These are phyloP conservation scores for Himalopsyche kuldschensis DNA, from an alignment of 2,888 invertebrate genomes.

Conservation along the genomic window DNA sequence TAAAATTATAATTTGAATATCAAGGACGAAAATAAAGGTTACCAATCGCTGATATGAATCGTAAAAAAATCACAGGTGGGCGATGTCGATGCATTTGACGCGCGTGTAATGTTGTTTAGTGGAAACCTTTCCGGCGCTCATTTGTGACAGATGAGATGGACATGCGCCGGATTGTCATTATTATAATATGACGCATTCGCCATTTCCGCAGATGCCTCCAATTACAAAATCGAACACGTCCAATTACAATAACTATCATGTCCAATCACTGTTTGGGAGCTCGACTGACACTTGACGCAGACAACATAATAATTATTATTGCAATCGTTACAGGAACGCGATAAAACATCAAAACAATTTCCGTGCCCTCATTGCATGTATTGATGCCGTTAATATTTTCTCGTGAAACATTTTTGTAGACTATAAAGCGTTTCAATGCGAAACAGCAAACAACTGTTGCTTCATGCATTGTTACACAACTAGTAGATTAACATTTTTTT, in stretches of 20 bases:
- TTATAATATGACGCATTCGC: neutral
- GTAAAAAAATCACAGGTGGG: neutral
- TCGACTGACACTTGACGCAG: neutral
- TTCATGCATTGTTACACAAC: too few species aligned
- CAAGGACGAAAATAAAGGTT: neutral
- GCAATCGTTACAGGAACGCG: neutral
- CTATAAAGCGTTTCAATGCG: too few species aligned
- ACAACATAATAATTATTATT: neutral
- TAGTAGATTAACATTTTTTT: too few species aligned
- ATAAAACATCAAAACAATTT: neutral
- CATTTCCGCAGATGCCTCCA: neutral
- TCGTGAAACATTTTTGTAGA: too few species aligned
- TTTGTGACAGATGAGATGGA: neutral
- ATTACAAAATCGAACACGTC: neutral
- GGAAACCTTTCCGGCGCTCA: neutral
- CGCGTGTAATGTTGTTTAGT: constrained; percentile 5
- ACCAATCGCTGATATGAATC: neutral
- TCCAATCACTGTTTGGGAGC: neutral
- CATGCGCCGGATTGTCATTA: neutral
- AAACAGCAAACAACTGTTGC: too few species aligned
- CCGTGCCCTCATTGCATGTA: too few species aligned
- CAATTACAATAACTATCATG: neutral
- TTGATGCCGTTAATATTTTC: too few species aligned
- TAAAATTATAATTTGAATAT: too few species aligned
- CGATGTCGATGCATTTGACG: constrained; percentile 1